A percentile compares a stretch with the other conserved stretches of the same genome.
phyloP scores from a whole-genome alignment of 1,140 invertebrate genomes.

The Hypothenemus hampei region DNA sequence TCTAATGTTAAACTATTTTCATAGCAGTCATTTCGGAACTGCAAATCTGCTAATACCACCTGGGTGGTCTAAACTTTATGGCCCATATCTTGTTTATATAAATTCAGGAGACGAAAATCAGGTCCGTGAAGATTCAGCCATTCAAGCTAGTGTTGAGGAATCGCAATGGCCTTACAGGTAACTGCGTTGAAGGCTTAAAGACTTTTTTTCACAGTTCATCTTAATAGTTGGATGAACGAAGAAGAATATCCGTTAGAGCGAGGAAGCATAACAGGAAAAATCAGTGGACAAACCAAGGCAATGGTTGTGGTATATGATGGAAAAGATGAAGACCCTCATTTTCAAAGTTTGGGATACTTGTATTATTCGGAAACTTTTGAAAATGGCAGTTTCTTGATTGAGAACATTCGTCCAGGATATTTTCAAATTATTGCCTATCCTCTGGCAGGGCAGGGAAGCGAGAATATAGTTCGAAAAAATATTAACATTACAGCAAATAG shows the following conservation, averaged over 20 bases:
- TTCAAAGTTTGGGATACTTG: slow-evolving; percentile 12
- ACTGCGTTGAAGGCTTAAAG: not conserved
- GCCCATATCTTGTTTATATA: slow-evolving; percentile 5
- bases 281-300: slow-evolving; percentile 13
- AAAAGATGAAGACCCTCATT: slow-evolving; percentile 4
- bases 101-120: slow-evolving; percentile 6
- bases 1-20: slow-evolving; percentile 13
- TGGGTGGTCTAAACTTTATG: slow-evolving; percentile 14
- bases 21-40: slow-evolving; percentile 16
- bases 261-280: slow-evolving; percentile 4
- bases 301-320: slow-evolving; percentile 8
- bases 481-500: slow-evolving; percentile 4
- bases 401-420: slow-evolving; percentile 7
- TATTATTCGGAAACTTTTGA: slow-evolving; percentile 5
- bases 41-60: not conserved
- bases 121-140: not conserved
- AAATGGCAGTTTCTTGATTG: slow-evolving; percentile 9
- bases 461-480: slow-evolving; percentile 11
- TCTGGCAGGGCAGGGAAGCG: slow-evolving; percentile 11
- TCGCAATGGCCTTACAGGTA: slow-evolving; percentile 10
- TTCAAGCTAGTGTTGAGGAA: slow-evolving; percentile 6
- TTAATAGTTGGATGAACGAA: slow-evolving; percentile 10
- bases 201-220: not conserved
- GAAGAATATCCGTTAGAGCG: slow-evolving; percentile 6
- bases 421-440: slow-evolving; percentile 11